Percentiles rank a stretch among this genome's conserved stretches.
Evolutionary conservation across 2,888 invertebrate genomes (phyloP).

Genomic region (Heliconius charithonia): DNA sequence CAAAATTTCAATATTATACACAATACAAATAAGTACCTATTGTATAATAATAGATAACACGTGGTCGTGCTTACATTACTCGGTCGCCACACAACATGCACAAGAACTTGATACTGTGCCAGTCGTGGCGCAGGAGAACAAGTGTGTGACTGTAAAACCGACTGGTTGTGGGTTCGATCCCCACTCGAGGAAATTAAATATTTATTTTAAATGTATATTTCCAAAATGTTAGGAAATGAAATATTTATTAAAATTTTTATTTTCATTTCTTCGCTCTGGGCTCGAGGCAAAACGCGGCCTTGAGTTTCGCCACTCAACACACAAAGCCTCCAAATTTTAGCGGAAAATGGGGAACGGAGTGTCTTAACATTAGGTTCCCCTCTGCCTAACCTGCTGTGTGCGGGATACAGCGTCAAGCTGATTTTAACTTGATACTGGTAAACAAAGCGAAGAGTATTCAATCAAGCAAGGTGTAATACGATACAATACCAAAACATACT

Average conservation of each 20-base stretch:
- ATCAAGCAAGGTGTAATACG: slow-evolving; percentile 7
- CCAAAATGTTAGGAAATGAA: too few relatives aligned
- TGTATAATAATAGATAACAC: background rate
- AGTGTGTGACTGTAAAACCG: too few relatives aligned
- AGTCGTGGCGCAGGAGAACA: too few relatives aligned
- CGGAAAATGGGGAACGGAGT: background rate
- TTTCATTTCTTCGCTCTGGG: too few relatives aligned
- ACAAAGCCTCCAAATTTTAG: rapidly evolving
- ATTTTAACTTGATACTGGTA: background rate
- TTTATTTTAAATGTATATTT: too few relatives aligned
- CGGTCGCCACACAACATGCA: background rate
- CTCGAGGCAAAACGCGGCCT: too few relatives aligned
- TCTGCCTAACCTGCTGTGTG: background rate
- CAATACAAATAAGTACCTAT: background rate
- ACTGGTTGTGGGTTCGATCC: too few relatives aligned
- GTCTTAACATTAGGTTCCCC: background rate
- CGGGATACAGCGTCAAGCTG: background rate
- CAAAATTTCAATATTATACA: background rate
- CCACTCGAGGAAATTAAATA: too few relatives aligned
- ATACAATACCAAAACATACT: slow-evolving; percentile 17
- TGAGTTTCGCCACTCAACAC: background rate
- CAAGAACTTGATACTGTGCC: background rate
- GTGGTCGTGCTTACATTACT: background rate
- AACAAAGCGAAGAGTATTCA: slow-evolving; percentile 13
- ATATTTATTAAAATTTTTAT: too few relatives aligned